Evolutionary conservation across 2,113 vertebrate genomes (phyloP), one percentile per base, ranked within the genome.

Genomic region (Heterocephalus glaber): DNA sequence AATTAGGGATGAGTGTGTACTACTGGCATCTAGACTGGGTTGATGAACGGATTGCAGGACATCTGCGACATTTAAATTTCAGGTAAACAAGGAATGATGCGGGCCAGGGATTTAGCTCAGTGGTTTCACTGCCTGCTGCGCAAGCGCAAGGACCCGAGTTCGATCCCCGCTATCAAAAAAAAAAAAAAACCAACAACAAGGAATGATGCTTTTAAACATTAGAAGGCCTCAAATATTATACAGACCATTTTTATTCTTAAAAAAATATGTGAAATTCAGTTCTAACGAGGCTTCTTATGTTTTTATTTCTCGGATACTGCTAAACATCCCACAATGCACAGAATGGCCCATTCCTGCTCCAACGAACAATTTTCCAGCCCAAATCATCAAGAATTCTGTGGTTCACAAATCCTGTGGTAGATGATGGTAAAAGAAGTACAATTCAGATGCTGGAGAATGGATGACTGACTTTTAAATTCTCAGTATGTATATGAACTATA

Each of bases 221-320:
- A 88, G 38, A 90, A 66, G 56, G 30, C 16, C 3, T 72, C 60
- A 92, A 85, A 85, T 76, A 65, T 66, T 88, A 24, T 70, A 52
- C 49, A 77, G n/a, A 2, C 24, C 1, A 74, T 65, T 76, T 22
- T 60, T 93, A 74, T 6, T 47, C 28, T 77, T 10, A 38, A 90
- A 72, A 87, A 44, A 60, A 60, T 70, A 49, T 54, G n/a, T 54
- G 38, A 87, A 94, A 95, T 76, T 89, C 49, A 44, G 7, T 68
- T 93, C 84, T 87, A 74, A 83, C 7, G 52, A 76, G 5, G 0
- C 24, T 38, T 81, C 38, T 35, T 88, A 16, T 70, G 7, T 89
- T 68, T 95, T 80, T 74, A 86, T 49, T 86, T 84, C 11, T 49
- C 54, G 7, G 20, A 24, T 47, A 44, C 35, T 74, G 12, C 54